These are phyloP conservation scores for Perca fluviatilis DNA, from an alignment of 2,113 vertebrate species.

Conservation along the genomic window DNA sequence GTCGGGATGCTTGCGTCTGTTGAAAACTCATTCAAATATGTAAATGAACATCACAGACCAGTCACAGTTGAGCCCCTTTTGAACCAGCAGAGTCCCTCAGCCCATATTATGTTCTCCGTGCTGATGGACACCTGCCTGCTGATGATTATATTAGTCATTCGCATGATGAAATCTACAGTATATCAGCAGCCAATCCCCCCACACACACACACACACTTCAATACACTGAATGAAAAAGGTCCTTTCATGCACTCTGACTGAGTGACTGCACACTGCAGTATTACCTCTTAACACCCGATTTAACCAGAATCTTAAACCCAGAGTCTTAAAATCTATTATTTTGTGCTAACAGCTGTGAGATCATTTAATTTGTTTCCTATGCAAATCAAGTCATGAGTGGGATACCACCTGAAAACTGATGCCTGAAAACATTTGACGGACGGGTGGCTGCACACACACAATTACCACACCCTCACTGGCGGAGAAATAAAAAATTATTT, in stretches of 20 bases:
- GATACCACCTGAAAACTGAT: slow-evolving; percentile 61
- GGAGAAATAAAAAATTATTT: slow-evolving; percentile 54
- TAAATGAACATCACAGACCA: slow-evolving; percentile 27
- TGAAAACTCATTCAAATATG: slow-evolving; percentile 37
- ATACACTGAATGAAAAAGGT: slow-evolving; percentile 26
- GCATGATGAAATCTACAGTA: slow-evolving; percentile 46
- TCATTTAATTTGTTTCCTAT: slow-evolving; percentile 74
- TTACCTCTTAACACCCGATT: slow-evolving; percentile 53
- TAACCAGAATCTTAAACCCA: slow-evolving; percentile 41
- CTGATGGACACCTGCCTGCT: slow-evolving; percentile 64
- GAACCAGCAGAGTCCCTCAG: slow-evolving; percentile 20
- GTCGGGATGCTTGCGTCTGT: neutral
- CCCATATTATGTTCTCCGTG: slow-evolving; percentile 21
- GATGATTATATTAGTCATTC: slow-evolving; percentile 58
- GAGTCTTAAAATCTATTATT: slow-evolving; percentile 45
- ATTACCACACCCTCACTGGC: slow-evolving; percentile 59
- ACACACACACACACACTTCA: slow-evolving; percentile 40
- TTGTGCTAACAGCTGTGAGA: slow-evolving; percentile 65
- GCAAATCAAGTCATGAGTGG: slow-evolving; percentile 74
- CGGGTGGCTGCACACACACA: slow-evolving; percentile 55
- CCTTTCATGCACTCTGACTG: slow-evolving; percentile 44
- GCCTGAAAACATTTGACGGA: slow-evolving; percentile 69
- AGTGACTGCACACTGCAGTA: slow-evolving; percentile 59
- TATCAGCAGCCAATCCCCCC: slow-evolving; percentile 35
- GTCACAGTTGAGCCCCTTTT: slow-evolving; percentile 18